Percentiles rank a stretch among this genome's conserved stretches.
Conservation (phyloP, 2,888 invertebrate species). For the Drosophila austrosaltans region DNA sequence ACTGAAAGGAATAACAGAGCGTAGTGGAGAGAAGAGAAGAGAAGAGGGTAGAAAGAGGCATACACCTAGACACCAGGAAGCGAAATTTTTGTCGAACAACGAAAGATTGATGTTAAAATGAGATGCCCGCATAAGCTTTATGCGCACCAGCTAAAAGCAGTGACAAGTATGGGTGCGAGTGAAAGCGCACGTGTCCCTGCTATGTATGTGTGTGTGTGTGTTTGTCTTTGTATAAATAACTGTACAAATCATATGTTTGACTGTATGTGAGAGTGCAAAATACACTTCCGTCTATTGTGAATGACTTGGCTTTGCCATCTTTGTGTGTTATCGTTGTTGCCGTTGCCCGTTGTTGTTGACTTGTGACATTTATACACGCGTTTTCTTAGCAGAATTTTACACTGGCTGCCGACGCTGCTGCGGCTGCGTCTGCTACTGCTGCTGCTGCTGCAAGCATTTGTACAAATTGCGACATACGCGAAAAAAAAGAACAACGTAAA, state of each 20-base stretch:
- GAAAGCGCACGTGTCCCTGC: constrained; percentile 74
- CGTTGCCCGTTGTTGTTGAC: constrained; percentile 50
- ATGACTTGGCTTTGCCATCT: constrained; percentile 53
- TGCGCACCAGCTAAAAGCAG: constrained; percentile 6
- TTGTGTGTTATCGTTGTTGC: constrained; percentile 60
- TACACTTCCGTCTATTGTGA: constrained; percentile 78
- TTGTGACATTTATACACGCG: constrained; percentile 71
- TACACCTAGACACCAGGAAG: constrained; percentile 68
- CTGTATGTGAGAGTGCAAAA: constrained; percentile 44
- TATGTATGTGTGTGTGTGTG: constrained; percentile 21
- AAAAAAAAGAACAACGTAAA: constrained; percentile 26
- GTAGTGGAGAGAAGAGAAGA: not conserved
- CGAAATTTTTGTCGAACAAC: constrained; percentile 63
- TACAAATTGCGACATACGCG: constrained; percentile 49
- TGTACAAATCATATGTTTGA: constrained; percentile 16
- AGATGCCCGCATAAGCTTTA: constrained; percentile 51
- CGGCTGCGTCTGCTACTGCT: constrained; percentile 23
- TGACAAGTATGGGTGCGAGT: constrained; percentile 45
- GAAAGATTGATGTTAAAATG: constrained; percentile 74
- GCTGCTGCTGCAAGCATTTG: constrained; percentile 30
- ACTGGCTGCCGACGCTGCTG: constrained; percentile 10
- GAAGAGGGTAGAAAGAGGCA: not conserved
- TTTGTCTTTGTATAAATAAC: constrained; percentile 8
- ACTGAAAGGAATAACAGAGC: not conserved
- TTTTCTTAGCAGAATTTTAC: constrained; percentile 42